Evolutionary conservation across 2,113 vertebrate species (phyloP).

Genomic region (Paracanthobrama guichenoti): DNA sequence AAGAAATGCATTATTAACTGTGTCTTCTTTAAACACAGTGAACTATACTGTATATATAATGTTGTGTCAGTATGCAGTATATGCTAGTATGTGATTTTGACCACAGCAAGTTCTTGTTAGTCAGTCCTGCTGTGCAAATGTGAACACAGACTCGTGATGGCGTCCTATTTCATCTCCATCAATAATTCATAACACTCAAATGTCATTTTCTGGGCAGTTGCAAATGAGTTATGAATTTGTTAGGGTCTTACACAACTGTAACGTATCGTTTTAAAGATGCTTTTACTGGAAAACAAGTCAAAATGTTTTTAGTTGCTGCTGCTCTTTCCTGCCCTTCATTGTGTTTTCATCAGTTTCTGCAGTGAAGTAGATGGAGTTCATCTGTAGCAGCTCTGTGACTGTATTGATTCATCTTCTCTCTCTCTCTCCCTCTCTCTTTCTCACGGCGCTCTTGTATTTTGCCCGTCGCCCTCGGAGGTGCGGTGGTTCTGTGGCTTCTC

Average conservation of each 20-base stretch:
- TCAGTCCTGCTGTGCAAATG: not conserved
- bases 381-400: constrained; percentile 35
- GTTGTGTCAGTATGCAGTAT: no score
- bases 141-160: not conserved
- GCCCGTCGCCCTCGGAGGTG: constrained; percentile 56
- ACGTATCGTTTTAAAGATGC: no score
- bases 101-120: not conserved
- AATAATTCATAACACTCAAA: constrained; percentile 19
- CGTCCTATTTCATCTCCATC: not conserved
- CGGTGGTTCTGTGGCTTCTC: constrained; percentile 46
- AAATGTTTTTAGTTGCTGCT: not conserved
- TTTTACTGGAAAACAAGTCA: not conserved
- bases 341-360: constrained; percentile 1
- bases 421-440: no score
- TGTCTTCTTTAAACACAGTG: no score
- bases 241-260: no score
- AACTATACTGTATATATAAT: no score
- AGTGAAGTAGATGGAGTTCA: constrained; percentile 3
- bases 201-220: not conserved
- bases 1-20: no score
- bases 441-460: constrained; percentile 63
- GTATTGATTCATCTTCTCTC: constrained; percentile 61
- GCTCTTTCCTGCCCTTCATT: not conserved
- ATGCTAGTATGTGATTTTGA: not conserved
- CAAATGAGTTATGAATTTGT: not conserved